Conservation (phyloP, 2,797 vertebrate species). For the Lophotriccus pileatus region DNA sequence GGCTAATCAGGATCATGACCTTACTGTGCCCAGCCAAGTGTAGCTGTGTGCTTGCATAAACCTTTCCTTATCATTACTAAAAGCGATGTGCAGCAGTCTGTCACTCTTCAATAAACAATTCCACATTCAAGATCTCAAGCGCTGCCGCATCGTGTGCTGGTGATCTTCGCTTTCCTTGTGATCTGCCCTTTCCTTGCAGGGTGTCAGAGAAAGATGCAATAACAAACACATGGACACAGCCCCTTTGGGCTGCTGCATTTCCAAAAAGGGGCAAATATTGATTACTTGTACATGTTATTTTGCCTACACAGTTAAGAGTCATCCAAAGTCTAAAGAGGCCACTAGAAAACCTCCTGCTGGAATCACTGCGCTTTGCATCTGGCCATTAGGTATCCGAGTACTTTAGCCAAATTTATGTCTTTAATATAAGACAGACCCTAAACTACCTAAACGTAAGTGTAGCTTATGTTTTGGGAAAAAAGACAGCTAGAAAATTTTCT, state of each 20-base stretch:
- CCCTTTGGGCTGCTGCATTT: background rate
- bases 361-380: background rate
- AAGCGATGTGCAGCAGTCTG: background rate
- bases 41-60: constrained; percentile 36
- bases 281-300: background rate
- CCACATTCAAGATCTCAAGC: background rate
- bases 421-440: background rate
- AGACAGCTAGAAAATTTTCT: background rate
- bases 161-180: background rate
- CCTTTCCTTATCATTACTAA: background rate
- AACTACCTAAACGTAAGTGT: background rate
- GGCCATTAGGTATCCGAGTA: background rate
- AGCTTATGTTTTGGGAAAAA: background rate
- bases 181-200: background rate
- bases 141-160: fast-evolving
- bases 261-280: constrained; percentile 11
- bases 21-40: constrained; percentile 2
- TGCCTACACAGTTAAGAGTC: background rate
- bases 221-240: background rate
- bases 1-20: background rate
- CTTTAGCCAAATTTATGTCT: background rate
- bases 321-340: background rate
- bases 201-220: background rate
- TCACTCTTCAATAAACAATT: constrained; percentile 15
- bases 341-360: background rate